phyloP scores from a whole-genome alignment of 1,140 invertebrate species.

The Copidosoma floridanum region DNA sequence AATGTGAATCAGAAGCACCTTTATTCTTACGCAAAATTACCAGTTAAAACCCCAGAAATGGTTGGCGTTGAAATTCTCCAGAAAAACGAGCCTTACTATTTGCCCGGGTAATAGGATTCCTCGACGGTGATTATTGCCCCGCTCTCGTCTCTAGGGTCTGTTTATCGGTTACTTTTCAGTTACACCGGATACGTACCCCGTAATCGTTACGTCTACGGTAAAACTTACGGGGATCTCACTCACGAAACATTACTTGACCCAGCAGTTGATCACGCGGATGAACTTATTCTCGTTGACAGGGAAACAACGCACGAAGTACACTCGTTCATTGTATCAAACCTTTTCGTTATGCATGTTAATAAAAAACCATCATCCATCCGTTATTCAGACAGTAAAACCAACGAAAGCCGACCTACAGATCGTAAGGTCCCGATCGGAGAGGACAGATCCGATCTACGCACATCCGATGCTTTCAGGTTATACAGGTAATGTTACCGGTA shows the following conservation, averaged over 20 bases:
- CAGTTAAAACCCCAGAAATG: slow-evolving; percentile 28
- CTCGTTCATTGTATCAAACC: too few species aligned
- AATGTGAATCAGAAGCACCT: too few species aligned
- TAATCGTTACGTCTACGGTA: slow-evolving; percentile 67
- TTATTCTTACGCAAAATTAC: slow-evolving; percentile 6
- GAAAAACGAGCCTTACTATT: slow-evolving; percentile 59
- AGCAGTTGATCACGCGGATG: slow-evolving; percentile 66
- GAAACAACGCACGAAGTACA: slow-evolving; percentile 61
- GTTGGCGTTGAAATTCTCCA: slow-evolving; percentile 45
- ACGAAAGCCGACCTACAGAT: slow-evolving; percentile 63
- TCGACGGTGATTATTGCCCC: too few species aligned
- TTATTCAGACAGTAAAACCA: too few species aligned
- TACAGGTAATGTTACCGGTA: slow-evolving; percentile 56
- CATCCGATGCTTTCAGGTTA: slow-evolving; percentile 71
- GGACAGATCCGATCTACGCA: slow-evolving; percentile 64
- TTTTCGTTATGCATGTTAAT: too few species aligned
- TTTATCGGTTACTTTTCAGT: too few species aligned
- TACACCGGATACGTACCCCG: slow-evolving; percentile 74
- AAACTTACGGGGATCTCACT: slow-evolving; percentile 69
- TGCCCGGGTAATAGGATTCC: slow-evolving; percentile 55
- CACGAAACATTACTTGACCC: slow-evolving; percentile 72
- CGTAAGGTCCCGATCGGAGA: slow-evolving; percentile 61
- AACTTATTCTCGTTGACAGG: slow-evolving; percentile 66
- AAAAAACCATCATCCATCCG: too few species aligned
- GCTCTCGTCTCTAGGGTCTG: too few species aligned